Evolutionary conservation across 2,888 invertebrate genomes (phyloP), one percentile per base, ranked within the genome.

Genomic region (Sminthurinus aureus): DNA sequence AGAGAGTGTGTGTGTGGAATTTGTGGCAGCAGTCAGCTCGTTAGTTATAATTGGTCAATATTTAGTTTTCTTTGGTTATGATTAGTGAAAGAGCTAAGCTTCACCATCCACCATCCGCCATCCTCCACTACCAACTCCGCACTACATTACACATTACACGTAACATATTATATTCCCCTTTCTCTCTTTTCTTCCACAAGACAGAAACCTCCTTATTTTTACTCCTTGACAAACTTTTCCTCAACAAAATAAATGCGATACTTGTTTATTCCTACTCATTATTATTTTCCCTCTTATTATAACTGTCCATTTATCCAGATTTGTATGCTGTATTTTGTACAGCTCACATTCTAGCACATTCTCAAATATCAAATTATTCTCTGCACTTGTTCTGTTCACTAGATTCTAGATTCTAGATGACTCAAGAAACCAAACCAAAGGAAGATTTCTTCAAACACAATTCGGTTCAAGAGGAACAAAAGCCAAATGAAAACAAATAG

Each of bases 1-100:
- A n/a, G n/a, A 38, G 38, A 38, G 38, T 38, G 38, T 38, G 38
- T 38, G 38, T 38, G 38, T 38, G 38, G 38, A 38, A 38, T 38
- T 38, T 38, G 38, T 38, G 38, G 38, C 3, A 38, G 38, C 38
- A 58, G 15, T 58, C 85, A 85, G 86, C 85, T 87, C 86, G 87
- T 87, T 87, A 87, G 86, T 86, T 24, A 84, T 87, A 87, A 87
- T 87, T 86, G 87, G 86, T 87, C 85, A 87, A 87, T 87, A 87
- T 87, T 87, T 87, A 86, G 86, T 24, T 71, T 58, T 15, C 38
- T 38, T 13, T 18, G 18, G 58, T 18, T 58, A 58, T 58, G 58
- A 58, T 58, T 58, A 58, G 58, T 58, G 18, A 87, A 87, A 86
- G 85, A 87, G 85, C 86, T 85, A 58, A 58, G 58, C 58, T 58